Base-by-base conservation (phyloP, 2,797 vertebrate genomes). In the Gouania willdenowi region DNA sequence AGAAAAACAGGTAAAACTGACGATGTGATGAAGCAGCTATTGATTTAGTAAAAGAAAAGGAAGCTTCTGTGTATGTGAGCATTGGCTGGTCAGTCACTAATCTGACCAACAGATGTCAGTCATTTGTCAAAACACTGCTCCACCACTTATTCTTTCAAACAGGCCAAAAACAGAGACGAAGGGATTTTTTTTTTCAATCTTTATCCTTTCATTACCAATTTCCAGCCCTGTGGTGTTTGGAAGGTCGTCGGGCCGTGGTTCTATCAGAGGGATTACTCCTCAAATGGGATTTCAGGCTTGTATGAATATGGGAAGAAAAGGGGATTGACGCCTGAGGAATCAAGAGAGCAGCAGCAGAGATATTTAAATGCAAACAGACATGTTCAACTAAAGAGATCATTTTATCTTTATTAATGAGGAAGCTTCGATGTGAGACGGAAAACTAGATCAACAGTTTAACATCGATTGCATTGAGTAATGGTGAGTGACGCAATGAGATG, bases 191-290 rank as follows among this genome's bases (percentile, higher is more conserved):
- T 42, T 49, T 23, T 43, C 37, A 36, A 19, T 61, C n/a, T 54
- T 66, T 26, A 41, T 60, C 41, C 42, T 30, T 39, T 9, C 24
- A 24, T 27, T 54, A 51, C 32, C 66, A 75, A 41, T 71, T 70
- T 67, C n/a, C n/a, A 42, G 44, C 58, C 46, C 49, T 59, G 41
- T 53, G 51, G 48, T 59, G 46, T 34, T 66, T 41, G 50, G 34
- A 58, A 59, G 65, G 68, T 66, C 49, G 28, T 36, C 15, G 42
- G 68, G 64, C 49, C 65, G 26, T 13, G 30, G 19, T 45, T 52
- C 41, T 61, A 57, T 70, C 57, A 60, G 27, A 60, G 30, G 63
- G 75, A 81, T 79, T 77, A 77, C 56, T 57, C 47, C 44, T 37
- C 19, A 75, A 70, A 81, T 59, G 56, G 61, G 63, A 72, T 77